Evolutionary conservation across 2,888 invertebrate species (phyloP).

Genomic region (Drosophila meridiana): DNA sequence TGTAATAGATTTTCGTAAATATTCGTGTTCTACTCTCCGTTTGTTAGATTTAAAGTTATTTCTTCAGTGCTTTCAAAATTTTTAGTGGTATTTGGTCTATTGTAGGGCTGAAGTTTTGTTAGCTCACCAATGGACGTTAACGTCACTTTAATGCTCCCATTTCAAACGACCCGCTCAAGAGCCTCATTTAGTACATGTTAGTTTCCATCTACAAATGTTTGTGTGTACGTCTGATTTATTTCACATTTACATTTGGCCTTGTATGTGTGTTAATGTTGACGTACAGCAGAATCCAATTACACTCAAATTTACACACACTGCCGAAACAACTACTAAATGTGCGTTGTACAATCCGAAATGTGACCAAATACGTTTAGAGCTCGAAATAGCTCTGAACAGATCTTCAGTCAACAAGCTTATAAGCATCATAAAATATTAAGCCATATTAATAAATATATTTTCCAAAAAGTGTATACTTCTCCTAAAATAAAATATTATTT

Average conservation of each 20-base stretch:
- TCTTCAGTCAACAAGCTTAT: too few relatives aligned
- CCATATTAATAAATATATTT: too few relatives aligned
- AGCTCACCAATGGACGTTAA: too few relatives aligned
- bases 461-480: too few relatives aligned
- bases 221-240: neutral
- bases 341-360: neutral
- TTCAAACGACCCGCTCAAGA: neutral
- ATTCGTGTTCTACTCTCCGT: too few relatives aligned
- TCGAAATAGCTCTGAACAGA: too few relatives aligned
- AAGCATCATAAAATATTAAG: too few relatives aligned
- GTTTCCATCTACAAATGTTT: neutral
- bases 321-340: neutral
- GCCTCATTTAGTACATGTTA: neutral
- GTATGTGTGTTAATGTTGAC: neutral
- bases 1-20: too few relatives aligned
- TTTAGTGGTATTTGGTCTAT: neutral
- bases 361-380: too few relatives aligned
- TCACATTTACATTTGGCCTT: neutral
- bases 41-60: neutral
- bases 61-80: neutral
- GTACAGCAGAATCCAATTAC: conserved; percentile 4
- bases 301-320: neutral
- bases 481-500: too few relatives aligned
- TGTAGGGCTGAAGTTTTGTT: neutral
- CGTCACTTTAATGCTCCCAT: neutral